A percentile compares a stretch with the other conserved stretches of the same genome.
These are phyloP conservation scores for Perca schrenkii DNA, from an alignment of 2,113 vertebrate species.

Conservation along the genomic window DNA sequence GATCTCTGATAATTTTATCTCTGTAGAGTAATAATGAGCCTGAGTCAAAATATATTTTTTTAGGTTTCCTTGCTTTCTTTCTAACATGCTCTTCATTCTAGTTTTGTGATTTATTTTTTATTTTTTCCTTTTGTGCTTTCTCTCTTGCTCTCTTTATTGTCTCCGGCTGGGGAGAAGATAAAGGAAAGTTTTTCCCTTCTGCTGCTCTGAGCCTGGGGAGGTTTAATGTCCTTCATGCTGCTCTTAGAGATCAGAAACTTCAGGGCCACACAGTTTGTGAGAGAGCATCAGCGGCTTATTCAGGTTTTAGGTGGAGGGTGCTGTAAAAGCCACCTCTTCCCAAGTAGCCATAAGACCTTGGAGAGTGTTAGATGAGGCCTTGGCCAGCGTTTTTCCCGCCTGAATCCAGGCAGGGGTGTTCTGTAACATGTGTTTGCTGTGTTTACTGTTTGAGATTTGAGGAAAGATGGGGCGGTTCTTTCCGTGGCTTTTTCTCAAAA, in stretches of 20 bases:
- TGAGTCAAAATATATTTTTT: slow-evolving; percentile 11
- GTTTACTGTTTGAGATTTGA: neutral
- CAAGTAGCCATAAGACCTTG: neutral
- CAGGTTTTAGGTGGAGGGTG: neutral
- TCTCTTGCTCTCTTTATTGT: neutral
- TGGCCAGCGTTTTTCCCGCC: neutral
- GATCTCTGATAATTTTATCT: neutral
- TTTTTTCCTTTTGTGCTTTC: neutral
- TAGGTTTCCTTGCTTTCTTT: neutral
- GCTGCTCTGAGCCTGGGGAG: slow-evolving; percentile 9
- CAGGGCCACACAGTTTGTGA: neutral
- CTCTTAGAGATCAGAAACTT: slow-evolving; percentile 3
- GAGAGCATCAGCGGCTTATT: neutral
- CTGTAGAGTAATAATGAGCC: neutral
- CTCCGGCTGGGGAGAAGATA: neutral
- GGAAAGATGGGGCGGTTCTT: neutral
- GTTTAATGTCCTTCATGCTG: slow-evolving; percentile 28
- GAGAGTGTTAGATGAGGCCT: neutral
- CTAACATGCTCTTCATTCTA: neutral
- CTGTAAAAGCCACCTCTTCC: neutral
- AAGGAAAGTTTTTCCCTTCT: neutral
- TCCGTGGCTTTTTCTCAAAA: neutral
- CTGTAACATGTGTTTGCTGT: neutral
- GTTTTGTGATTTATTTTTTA: neutral
- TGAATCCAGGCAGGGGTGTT: neutral